Evolutionary conservation across 1,140 invertebrate genomes (phyloP), one percentile per base, ranked within the genome.

Genomic region (Eubasilissa regina): DNA sequence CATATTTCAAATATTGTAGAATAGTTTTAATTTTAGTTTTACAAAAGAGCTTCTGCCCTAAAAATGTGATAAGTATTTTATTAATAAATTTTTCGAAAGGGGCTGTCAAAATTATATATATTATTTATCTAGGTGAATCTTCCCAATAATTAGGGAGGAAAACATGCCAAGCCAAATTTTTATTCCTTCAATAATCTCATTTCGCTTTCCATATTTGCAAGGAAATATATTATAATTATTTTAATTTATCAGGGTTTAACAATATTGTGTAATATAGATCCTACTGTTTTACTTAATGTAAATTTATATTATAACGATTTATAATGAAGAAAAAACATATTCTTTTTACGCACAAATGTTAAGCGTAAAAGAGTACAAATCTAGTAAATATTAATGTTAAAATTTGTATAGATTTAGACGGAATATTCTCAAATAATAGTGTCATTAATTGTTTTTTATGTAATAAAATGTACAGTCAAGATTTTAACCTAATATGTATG

Each of bases 361-460:
- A 56, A 13, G 74, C 74, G 56, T 76, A 62, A 48, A 76, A 13
- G 45, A 64, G 60, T 76, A 76, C 56, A 76, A 76, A 51, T 47
- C n/a, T 66, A 62, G 60, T 64, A 56, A 76, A 76, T 76, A 76
- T 21, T 72, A 51, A 12, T 64, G 60, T 76, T 64, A 76, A 66
- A 47, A 60, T 76, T 53, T 66, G 43, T 64, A 62, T 62, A 64
- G 74, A 76, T 64, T 25, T 76, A 64, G 74, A 66, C 11, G 12
- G 47, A 62, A 51, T 45, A 62, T 62, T 66, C 19, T 51, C 53
- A 48, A 47, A 21, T 66, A 76, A 62, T 76, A 62, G 53, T 64
- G 60, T 51, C 15, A 25, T 44, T 58, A 12, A 47, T 47, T 21
- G n/a, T 44, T 62, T 64, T 66, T 51, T 51, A 64, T 64, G 19